These are phyloP conservation scores for Tragelaphus scriptus DNA, from an alignment of 2,113 vertebrate genomes.

Conservation along the genomic window DNA sequence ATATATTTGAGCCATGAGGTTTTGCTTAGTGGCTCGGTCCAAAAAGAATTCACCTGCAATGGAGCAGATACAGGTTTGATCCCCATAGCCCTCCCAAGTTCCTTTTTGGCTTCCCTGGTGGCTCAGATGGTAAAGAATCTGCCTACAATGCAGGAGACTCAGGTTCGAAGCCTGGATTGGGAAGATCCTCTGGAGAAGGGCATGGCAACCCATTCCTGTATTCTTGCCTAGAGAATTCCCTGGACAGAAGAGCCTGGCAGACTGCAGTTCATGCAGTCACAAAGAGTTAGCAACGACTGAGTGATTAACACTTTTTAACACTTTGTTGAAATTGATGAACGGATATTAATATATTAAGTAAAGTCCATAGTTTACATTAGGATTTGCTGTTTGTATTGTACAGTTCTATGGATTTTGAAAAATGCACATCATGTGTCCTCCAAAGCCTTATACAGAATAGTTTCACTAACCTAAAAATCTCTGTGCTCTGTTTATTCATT, in stretches of 20 bases:
- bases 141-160: neutral
- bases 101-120: neutral
- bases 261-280: neutral
- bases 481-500: neutral
- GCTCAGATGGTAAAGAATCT: neutral
- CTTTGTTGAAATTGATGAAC: neutral
- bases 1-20: neutral
- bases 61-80: neutral
- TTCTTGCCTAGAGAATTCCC: neutral
- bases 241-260: neutral
- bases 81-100: neutral
- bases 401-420: neutral
- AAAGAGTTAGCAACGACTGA: neutral
- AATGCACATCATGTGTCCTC: neutral
- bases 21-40: neutral
- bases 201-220: neutral
- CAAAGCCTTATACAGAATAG: neutral
- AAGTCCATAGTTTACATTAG: neutral
- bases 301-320: neutral
- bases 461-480: neutral
- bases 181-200: neutral
- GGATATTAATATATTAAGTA: neutral
- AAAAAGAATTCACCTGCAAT: neutral
- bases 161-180: neutral
- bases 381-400: neutral